Evolutionary conservation across 2,797 vertebrate species (phyloP).

Genomic region (Poeciliopsis paucimaculata): DNA sequence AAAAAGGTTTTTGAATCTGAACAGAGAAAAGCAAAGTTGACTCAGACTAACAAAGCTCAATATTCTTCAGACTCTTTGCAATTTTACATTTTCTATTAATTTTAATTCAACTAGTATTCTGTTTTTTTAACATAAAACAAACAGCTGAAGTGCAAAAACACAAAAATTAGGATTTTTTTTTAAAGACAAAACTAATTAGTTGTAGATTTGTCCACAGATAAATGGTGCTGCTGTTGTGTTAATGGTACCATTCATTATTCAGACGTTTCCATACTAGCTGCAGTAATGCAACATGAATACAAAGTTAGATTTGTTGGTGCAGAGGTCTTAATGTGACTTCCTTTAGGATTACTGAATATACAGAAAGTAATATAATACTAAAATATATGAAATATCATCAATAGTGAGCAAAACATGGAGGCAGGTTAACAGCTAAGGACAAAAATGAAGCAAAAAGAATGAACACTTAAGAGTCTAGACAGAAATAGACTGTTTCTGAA

Average conservation of each 20-base stretch:
- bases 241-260: slow-evolving; percentile 10
- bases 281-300: neutral
- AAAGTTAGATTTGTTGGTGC: neutral
- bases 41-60: slow-evolving; percentile 13
- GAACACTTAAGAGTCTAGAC: neutral
- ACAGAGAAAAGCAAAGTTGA: slow-evolving; percentile 41
- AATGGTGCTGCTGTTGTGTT: neutral
- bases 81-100: neutral
- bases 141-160: neutral
- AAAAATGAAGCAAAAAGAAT: neutral
- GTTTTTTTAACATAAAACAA: neutral
- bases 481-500: no score
- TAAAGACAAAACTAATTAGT: neutral
- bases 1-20: slow-evolving; percentile 16
- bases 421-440: neutral
- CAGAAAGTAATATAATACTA: neutral
- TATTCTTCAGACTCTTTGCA: neutral
- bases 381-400: neutral
- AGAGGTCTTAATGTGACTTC: neutral
- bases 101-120: neutral
- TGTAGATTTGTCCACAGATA: slow-evolving; percentile 7
- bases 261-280: neutral
- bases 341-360: neutral
- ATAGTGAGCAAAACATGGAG: neutral
- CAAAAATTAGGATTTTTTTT: neutral